Conservation (phyloP, 2,888 invertebrate species). For the Micoletzkya japonica region DNA sequence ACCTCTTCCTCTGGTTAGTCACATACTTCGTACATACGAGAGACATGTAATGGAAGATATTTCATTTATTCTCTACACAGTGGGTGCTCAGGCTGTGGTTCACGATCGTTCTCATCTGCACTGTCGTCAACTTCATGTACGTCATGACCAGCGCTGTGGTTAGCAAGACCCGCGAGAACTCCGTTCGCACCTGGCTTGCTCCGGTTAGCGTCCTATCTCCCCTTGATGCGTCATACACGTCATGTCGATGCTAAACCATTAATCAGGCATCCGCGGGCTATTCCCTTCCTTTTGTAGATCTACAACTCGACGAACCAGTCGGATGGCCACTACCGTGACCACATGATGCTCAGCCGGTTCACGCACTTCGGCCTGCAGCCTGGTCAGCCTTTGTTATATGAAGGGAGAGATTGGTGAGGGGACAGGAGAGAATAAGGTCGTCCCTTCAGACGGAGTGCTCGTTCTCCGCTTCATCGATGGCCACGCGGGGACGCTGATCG, state of each 20-base stretch:
- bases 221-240: background rate
- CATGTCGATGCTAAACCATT: background rate
- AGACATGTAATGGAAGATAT: too few relatives aligned
- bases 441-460: conserved; percentile 56
- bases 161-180: conserved; percentile 36
- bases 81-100: conserved; percentile 66
- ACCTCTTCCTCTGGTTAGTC: conserved; percentile 57
- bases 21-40: too few relatives aligned
- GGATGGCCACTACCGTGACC: conserved; percentile 13
- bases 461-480: conserved; percentile 62
- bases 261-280: background rate
- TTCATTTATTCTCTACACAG: too few relatives aligned
- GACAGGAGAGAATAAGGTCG: background rate
- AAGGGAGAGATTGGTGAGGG: background rate
- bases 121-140: conserved; percentile 66
- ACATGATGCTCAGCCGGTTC: conserved; percentile 41
- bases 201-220: background rate
- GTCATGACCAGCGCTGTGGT: conserved; percentile 63
- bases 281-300: background rate
- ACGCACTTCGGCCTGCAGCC: conserved; percentile 50
- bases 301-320: background rate
- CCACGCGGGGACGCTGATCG: conserved; percentile 63
- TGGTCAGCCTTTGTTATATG: conserved; percentile 33
- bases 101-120: conserved; percentile 66
- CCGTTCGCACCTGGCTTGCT: conserved; percentile 15